These are phyloP conservation scores for Drosophila anomalata DNA, from an alignment of 2,888 invertebrate genomes.

Conservation along the genomic window DNA sequence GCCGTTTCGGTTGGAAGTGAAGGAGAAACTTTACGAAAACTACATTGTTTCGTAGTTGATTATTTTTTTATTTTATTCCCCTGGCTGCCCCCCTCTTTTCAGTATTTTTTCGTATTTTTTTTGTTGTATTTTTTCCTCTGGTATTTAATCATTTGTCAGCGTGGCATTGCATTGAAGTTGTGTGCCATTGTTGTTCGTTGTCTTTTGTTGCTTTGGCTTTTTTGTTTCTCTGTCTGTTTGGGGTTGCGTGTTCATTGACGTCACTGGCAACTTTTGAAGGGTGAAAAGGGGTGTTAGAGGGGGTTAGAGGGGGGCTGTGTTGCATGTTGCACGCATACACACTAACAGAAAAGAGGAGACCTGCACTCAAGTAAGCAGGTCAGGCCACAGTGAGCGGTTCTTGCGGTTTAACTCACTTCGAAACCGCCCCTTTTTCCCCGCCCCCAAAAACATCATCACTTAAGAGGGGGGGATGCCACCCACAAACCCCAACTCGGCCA, in stretches of 20 bases:
- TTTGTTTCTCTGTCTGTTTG: constrained; percentile 44
- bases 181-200: constrained; percentile 32
- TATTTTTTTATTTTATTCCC: constrained; percentile 1
- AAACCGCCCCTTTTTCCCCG: constrained; percentile 9
- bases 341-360: constrained; percentile 51
- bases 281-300: neutral
- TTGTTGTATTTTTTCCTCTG: constrained; percentile 7
- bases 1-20: constrained; percentile 4
- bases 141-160: constrained; percentile 65
- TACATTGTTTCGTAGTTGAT: constrained; percentile 10
- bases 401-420: constrained; percentile 61
- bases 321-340: constrained; percentile 75
- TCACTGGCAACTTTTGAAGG: constrained; percentile 41
- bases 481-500: constrained; percentile 45
- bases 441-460: neutral
- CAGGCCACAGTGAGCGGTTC: constrained; percentile 71
- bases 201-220: constrained; percentile 21
- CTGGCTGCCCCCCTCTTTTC: neutral
- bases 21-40: constrained; percentile 19
- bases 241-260: constrained; percentile 72
- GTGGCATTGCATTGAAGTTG: constrained; percentile 51
- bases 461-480: neutral
- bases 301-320: constrained; percentile 16
- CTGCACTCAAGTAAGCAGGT: constrained; percentile 71
- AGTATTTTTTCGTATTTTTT: constrained; percentile 5